Evolutionary conservation across 2,113 vertebrate species (phyloP), one percentile per base, ranked within the genome.

Genomic region (Kobus ellipsiprymnus): DNA sequence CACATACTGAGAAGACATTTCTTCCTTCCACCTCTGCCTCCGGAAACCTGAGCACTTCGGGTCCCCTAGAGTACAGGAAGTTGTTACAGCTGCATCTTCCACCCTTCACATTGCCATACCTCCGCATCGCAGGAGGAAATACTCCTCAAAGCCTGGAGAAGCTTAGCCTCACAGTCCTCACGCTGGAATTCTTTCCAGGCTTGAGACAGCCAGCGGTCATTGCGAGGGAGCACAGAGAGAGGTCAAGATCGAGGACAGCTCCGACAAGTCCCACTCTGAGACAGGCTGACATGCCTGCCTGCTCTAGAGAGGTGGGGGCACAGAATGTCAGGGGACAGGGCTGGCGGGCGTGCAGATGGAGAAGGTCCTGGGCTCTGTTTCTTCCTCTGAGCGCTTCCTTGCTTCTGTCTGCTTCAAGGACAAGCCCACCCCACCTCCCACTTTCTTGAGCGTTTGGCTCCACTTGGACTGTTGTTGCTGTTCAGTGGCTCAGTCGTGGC

Each of bases 11-110:
- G 52, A 33, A 27, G 87, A 83, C 6, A 1, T 30, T 33, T 29
- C 11, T 2, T 4, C 25, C 8, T 27, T 80, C 44, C 33, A 30
- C 7, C 23, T 50, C 77, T n/a, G n/a, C 9, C 5, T 27, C 40
- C 0, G 0, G 27, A 44, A 25, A 3, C 3, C 4, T 27, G 82
- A n/a, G 30, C 17, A 19, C n/a, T 85, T 4, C 0, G 7, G 14
- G 54, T 13, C 33, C 54, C 25, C 57, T 12, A 62, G 44, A 55
- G 23, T 12, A 60, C 55, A 44, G 2, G 12, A 13, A 52, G 2
- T 21, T 21, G 2, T 44, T n/a, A 33, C 7, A 15, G 0, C 15
- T 46, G 71, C 30, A 2, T 40, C 88, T 46, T 59, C 13, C 4
- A 30, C 1, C 52, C 52, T n/a, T 29, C 30, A 23, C 19, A 7